These are phyloP conservation scores for Lemur catta DNA, from an alignment of 2,797 vertebrate species.

Conservation along the genomic window DNA sequence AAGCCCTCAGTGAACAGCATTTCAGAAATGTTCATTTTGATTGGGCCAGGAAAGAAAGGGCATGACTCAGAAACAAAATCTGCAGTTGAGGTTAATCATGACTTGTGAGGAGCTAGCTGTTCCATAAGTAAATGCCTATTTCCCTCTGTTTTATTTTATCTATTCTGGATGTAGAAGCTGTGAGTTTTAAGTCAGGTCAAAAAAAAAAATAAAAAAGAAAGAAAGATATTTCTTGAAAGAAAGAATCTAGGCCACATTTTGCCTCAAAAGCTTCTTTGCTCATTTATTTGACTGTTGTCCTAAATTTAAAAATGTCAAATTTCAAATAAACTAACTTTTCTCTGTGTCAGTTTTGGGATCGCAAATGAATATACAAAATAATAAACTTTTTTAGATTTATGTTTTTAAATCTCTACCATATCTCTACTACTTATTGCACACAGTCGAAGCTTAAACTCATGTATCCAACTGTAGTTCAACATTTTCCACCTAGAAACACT, in stretches of 20 bases:
- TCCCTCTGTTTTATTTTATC: constrained; percentile 59
- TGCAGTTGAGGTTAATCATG: constrained; percentile 48
- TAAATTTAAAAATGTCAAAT: constrained; percentile 64
- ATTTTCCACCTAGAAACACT: background rate
- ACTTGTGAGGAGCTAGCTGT: background rate
- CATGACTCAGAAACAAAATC: constrained; percentile 55
- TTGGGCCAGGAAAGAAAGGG: constrained; percentile 1
- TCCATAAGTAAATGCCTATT: constrained; percentile 46
- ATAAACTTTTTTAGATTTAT: background rate
- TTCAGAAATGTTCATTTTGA: constrained; percentile 55
- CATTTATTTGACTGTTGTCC: constrained; percentile 66
- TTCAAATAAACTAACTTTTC: constrained; percentile 48
- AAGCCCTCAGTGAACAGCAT: constrained; percentile 18
- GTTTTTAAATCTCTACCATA: background rate
- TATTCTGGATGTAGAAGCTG: constrained; percentile 43
- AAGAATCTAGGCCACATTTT: constrained; percentile 60
- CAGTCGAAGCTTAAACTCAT: background rate
- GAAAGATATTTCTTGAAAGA: constrained; percentile 55
- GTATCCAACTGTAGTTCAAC: background rate
- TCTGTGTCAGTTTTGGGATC: background rate
- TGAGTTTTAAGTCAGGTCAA: constrained; percentile 63
- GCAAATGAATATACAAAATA: constrained; percentile 36
- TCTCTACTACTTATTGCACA: background rate
- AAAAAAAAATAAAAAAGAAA: background rate
- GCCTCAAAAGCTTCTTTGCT: constrained; percentile 59